Evolutionary conservation across 2,113 vertebrate species (phyloP).

Genomic region (Colossoma macropomum): DNA sequence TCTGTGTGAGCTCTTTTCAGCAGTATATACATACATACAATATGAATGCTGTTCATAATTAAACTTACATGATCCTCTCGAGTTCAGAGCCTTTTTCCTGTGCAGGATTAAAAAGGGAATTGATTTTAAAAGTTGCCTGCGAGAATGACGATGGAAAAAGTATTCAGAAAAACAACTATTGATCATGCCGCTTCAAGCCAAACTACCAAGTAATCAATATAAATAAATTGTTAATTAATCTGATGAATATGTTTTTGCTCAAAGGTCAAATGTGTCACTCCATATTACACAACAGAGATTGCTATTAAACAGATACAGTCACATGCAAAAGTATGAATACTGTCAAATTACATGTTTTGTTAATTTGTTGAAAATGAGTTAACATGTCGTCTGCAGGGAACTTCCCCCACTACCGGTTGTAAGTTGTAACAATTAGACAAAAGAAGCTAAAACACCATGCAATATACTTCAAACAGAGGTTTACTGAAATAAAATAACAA

Average conservation of each 20-base stretch:
- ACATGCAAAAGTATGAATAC: neutral
- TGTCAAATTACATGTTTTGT: too few relatives aligned
- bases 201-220: slow-evolving; percentile 16
- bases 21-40: neutral
- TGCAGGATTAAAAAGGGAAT: slow-evolving; percentile 36
- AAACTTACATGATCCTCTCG: slow-evolving; percentile 72
- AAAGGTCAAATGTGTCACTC: neutral
- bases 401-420: too few relatives aligned
- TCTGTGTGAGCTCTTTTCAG: neutral
- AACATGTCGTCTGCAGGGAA: too few relatives aligned
- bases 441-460: too few relatives aligned
- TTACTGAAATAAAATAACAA: too few relatives aligned
- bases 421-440: too few relatives aligned
- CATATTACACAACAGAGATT: neutral
- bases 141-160: neutral
- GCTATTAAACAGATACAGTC: neutral
- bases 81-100: slow-evolving; percentile 69
- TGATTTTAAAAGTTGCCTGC: neutral
- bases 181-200: slow-evolving; percentile 13
- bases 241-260: slow-evolving; percentile 7
- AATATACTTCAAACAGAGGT: too few relatives aligned
- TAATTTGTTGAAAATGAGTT: too few relatives aligned
- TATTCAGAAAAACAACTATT: neutral
- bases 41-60: neutral
- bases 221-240: slow-evolving; percentile 21